A percentile compares a stretch with the other conserved stretches of the same genome.
Conservation (phyloP, 2,888 invertebrate genomes). For the Lepidocyrtoides sp. region DNA sequence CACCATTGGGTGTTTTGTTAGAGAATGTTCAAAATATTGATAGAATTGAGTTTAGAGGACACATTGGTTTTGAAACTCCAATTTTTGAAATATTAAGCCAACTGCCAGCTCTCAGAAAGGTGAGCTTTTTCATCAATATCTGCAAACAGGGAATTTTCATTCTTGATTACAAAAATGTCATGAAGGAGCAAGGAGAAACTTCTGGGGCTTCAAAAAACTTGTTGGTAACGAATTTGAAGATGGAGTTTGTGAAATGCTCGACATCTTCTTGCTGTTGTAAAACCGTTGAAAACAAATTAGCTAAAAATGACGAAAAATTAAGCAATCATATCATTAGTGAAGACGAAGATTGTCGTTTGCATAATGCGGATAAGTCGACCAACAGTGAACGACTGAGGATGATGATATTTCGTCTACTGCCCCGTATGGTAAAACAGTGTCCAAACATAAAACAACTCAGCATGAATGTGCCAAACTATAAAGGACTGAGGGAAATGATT, state of each 20-base stretch:
- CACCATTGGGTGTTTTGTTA: neutral
- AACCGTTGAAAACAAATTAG: too few species aligned
- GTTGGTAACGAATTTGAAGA: slow-evolving; percentile 25
- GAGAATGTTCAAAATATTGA: slow-evolving; percentile 17
- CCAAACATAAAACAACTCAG: slow-evolving; percentile 45
- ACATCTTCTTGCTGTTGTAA: neutral
- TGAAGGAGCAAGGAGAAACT: neutral
- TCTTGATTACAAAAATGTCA: neutral
- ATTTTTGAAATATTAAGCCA: slow-evolving; percentile 57
- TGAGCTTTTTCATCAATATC: slow-evolving; percentile 38
- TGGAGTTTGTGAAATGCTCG: neutral
- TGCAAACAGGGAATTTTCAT: slow-evolving; percentile 34
- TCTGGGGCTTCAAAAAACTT: neutral
- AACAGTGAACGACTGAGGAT: neutral
- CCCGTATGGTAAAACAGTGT: slow-evolving; percentile 16
- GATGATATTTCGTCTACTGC: slow-evolving; percentile 37
- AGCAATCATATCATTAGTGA: too few species aligned
- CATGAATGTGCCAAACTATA: slow-evolving; percentile 50
- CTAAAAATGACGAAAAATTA: too few species aligned
- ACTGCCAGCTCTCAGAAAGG: slow-evolving; percentile 11
- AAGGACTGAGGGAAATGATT: neutral
- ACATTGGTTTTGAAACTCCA: slow-evolving; percentile 53
- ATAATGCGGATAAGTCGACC: neutral
- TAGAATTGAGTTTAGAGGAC: slow-evolving; percentile 61
- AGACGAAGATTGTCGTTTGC: too few species aligned